Base-by-base conservation (phyloP, 2,113 vertebrate genomes). In the Eudyptes chrysolophus region DNA sequence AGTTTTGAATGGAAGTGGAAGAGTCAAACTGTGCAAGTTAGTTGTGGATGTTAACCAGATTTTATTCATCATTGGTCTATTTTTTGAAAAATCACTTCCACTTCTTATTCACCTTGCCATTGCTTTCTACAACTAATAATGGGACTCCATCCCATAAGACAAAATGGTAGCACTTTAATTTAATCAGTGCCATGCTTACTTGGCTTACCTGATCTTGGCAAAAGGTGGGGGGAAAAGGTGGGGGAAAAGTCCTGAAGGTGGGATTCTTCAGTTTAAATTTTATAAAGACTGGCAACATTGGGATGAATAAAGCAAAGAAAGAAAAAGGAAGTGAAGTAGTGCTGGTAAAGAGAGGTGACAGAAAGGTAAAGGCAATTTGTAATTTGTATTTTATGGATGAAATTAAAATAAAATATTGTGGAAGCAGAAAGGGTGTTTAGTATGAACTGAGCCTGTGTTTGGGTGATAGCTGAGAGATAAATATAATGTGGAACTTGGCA, bases 391-490 rank as follows among this genome's bases (percentile, higher is more conserved):
- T 95, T 96, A 74, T 84, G 81, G 69, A 42, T 65, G 70, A 70
- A 97, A 97, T 87, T 49, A 86, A 97, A 94, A 92, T 51, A 85
- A 96, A 93, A 88, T 92, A 83, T 51, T 82, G 54, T 71, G 34
- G 68, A 92, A 92, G 46, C 60, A 96, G 68, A 97, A 97, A 97
- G 32, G 16, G 13, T 58, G 48, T 89, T 97, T 93, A 94, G 61
- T 77, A 92, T 62, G 94, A 97, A 92, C 81, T 34, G 57, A 96
- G 92, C 89, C 98, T 98, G 97, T 97, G 91, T 97, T 97, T 92
- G 89, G 92, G 94, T 1, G 98, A 98, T 97, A 98, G 96, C 86
- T 95, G 93, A 90, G 88, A 97, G 97, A 98, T 98, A 98, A 98
- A 96, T 94, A 95, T 75, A 91, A 97, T 96, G 96, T 96, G 82